These are phyloP conservation scores for Stenopsyche tienmushanensis DNA, from an alignment of 1,140 invertebrate genomes.

Conservation along the genomic window DNA sequence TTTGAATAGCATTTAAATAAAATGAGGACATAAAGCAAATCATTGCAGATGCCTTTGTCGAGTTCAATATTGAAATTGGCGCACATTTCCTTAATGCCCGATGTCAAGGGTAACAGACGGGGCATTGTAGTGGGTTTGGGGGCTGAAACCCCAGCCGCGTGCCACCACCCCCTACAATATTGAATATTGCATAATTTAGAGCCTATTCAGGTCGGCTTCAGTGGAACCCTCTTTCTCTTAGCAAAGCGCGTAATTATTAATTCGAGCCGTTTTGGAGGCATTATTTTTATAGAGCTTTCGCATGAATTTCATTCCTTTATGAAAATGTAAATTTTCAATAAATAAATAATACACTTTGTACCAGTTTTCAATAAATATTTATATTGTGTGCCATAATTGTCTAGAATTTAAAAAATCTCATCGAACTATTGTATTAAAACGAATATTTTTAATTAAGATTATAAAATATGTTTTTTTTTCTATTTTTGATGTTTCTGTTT, in stretches of 20 bases:
- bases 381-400: too few relatives aligned
- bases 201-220: conserved; percentile 26
- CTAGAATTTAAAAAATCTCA: too few relatives aligned
- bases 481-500: too few relatives aligned
- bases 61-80: conserved; percentile 13
- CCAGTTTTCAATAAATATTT: too few relatives aligned
- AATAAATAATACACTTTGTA: too few relatives aligned
- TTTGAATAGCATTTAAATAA: neutral
- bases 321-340: too few relatives aligned
- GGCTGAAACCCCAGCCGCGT: conserved; percentile 11
- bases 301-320: neutral
- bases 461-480: too few relatives aligned
- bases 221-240: conserved; percentile 25
- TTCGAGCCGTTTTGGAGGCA: conserved; percentile 5
- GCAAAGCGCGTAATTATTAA: conserved; percentile 35
- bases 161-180: conserved; percentile 34
- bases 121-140: conserved; percentile 16
- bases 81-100: conserved; percentile 14
- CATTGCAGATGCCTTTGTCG: neutral
- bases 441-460: too few relatives aligned
- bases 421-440: too few relatives aligned
- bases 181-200: conserved; percentile 42
- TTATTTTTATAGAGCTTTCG: neutral
- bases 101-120: conserved; percentile 13
- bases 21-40: neutral